Base-by-base conservation (phyloP, 2,113 vertebrate genomes). In the Atherinomorus stipes region DNA sequence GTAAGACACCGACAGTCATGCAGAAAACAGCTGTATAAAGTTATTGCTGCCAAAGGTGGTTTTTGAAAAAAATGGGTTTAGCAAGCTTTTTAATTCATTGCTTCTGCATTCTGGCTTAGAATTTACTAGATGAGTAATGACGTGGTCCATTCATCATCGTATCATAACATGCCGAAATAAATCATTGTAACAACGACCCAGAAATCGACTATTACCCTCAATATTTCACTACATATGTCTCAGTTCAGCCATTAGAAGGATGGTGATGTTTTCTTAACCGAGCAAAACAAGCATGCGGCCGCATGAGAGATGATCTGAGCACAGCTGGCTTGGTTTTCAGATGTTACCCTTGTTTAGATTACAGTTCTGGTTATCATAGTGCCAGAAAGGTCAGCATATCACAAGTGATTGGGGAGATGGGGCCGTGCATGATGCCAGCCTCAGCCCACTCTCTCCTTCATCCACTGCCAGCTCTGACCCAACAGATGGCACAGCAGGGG, bases 401-500 rank as follows among this genome's bases (percentile, higher is more conserved):
- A 45, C 37, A 4, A 5, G 52, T 42, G 52, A 58, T 12, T 28
- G 4, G 4, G 58, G 23, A 69, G 19, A 63, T 37, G 28, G 64
- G 57, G 28, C 18, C 25, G 22, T 28, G 11, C 13, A 4, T 42
- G 56, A 62, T 73, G 70, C 67, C 73, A 67, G 23, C 12, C 9
- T 70, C 38, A 28, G 16, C 44, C 53, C 62, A 2, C 23, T 52
- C 50, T 40, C 28, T 61, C 49, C 47, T 69, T 31, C 4, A 11
- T 31, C 31, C 44, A 4, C 42, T 68, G 64, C 54, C 70, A 75
- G 54, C 62, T 22, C 12, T 15, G 19, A 51, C 59, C 78, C 74
- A 86, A 84, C 89, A 88, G 87, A 91, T 78, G 85, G 72, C 62
- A 75, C 69, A 61, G 58, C n/a, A 11, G 49, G 16, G 47, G 25